Evolutionary conservation across 2,113 vertebrate genomes (phyloP), one percentile per base, ranked within the genome.

Genomic region (Hymenochirus boettgeri): DNA sequence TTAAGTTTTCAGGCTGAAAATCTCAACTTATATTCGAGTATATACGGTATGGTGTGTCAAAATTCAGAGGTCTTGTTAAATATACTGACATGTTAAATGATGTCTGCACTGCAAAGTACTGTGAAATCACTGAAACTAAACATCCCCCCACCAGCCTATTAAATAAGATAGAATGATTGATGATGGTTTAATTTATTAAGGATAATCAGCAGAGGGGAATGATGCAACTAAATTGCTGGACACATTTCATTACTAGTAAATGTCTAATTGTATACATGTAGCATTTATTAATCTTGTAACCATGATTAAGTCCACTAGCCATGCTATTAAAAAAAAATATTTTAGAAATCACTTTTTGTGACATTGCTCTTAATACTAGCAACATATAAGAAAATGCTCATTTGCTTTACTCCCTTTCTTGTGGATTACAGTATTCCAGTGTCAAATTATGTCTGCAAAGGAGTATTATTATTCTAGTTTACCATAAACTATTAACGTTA

Each of bases 261-360:
- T 67, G 56, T 52, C 31, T 59, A 59, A 67, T 67, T 67, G 2
- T 52, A 60, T 67, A 53, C 53, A 52, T 60, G 56, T 59, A 53
- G 56, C 24, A 53, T 67, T 67, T 67, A 35, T 67, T 25, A 58
- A 35, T 7, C 48, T 26, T 57, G 15, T 52, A 52, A 52, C 3
- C 39, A 58, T 27, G 7, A 22, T 58, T 66, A 51, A 66, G 55
- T 66, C 54, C 27, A 10, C 7, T 23, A 21, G 42, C 35, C 22
- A 59, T 51, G 29, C 27, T 55, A 23, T 21, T 33, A 33, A 2
- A 33, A 33, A n/a, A n/a, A n/a, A n/a, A n/a, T n/a, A n/a, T n/a
- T n/a, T n/a, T n/a, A n/a, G n/a, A n/a, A n/a, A n/a, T n/a, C n/a
- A n/a, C n/a, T n/a, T n/a, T n/a, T n/a, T n/a, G n/a, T n/a, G n/a